Evolutionary conservation across 64 coral and sea anemone genomes (phyloP), one percentile per base, ranked within the genome.

Genomic region (Montipora efflorescens): DNA sequence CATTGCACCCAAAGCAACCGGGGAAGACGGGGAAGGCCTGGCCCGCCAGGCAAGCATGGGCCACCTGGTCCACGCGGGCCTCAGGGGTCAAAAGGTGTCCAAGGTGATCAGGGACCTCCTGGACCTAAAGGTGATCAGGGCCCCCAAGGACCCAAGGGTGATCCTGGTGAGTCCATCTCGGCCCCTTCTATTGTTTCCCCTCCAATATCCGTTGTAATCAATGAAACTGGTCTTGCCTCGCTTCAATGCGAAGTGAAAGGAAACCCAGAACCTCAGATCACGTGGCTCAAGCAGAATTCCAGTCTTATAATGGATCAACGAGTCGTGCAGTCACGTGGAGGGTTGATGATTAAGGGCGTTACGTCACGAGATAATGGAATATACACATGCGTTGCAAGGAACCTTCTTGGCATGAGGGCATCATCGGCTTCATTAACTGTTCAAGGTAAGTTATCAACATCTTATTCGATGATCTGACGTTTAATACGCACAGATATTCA

Each of bases 221-320:
- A 93, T 66, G 22, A 92, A 68, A 93, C 28, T 87, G 75, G 48
- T 46, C 50, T 48, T 76, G 91, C 46, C 59, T 84, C 81, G 4
- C 79, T 93, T 59, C 91, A 87, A 48, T 93, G 91, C 50, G 45
- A 87, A n/a, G 82, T 87, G 13, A 93, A 85, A 76, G 91, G 91
- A 20, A 93, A 93, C 36, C 91, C 91, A 22, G 22, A 28, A 67
- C 91, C 91, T 50, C 59, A 73, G 13, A 5, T 95, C 23, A 87
- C 73, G n/a, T 95, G 93, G 93, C 6, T n/a, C 14, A 90, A 90
- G 67, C 16, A 67, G 2, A 95, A 95, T 62, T 71, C 81, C 5
- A 58, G 73, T 55, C 66, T 80, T 79, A 47, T 81, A 5, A 53
- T 19, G 16, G 59, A 47, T 28, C 13, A 75, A 59, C 74, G 64